Base-by-base conservation (phyloP, 2,113 vertebrate genomes). In the cattle (Bos taurus) region DNA sequence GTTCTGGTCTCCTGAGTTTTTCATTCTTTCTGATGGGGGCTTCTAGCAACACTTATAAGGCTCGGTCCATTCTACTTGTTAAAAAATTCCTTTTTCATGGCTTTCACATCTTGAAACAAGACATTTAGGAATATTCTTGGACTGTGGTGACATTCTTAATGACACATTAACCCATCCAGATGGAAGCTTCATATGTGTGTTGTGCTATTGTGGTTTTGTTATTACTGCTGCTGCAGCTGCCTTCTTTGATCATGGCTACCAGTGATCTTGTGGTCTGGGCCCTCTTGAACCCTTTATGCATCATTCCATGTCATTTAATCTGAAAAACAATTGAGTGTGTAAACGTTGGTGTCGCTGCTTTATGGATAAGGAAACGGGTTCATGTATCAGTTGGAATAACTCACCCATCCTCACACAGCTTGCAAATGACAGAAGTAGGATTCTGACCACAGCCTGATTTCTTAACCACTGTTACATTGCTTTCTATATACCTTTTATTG, bases 281-380 rank as follows among this genome's bases (percentile, higher is more conserved):
- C 5, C 12, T 26, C 23, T 43, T 77, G 23, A 43, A 26, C 5
- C 2, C 40, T 36, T 71, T 71, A 36, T 67, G 62, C 62, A 67
- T 67, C 67, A 23, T 0, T 4, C n/a, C 67, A 36, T 71, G 0
- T 71, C 67, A 78, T 46, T 28, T 59, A 26, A 62, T 67, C 13
- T 6, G 10, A 0, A 36, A 36, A 71, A 0, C n/a, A 36, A 36
- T 7, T 23, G n/a, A 36, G 9, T 36, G n/a, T 1, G 9, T 36
- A 23, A 71, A 23, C 19, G 6, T 71, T 36, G 36, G n/a, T 71
- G 19, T 36, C 0, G 0, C 2, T 1, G 2, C 19, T 36, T 13
- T 33, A 6, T 3, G 2, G 62, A 46, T 82, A 60, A 28, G 14
- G 40, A 71, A 16, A 26, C 10, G 10, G 67, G 9, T 71, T 36